Evolutionary conservation across 1,140 invertebrate genomes (phyloP).

Genomic region (Grapholita molesta): DNA sequence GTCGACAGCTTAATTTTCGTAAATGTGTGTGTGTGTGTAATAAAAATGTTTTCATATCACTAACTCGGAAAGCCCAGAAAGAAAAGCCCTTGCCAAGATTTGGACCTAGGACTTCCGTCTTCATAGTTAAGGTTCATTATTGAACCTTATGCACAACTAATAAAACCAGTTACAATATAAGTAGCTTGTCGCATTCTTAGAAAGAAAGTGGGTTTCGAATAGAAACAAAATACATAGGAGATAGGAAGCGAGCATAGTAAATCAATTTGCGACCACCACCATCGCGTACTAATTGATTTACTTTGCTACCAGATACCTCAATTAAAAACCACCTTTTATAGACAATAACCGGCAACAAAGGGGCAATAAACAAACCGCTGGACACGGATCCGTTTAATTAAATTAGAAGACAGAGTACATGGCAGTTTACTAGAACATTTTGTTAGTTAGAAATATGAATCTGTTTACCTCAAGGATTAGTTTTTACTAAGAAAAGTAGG

Average conservation of each 20-base stretch:
- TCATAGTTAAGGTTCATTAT: no score
- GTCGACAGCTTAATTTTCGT: no score
- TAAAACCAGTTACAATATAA: slow-evolving; percentile 27
- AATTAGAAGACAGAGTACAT: neutral
- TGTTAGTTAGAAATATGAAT: neutral
- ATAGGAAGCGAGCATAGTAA: slow-evolving; percentile 53
- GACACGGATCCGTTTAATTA: slow-evolving; percentile 10
- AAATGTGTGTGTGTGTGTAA: no score
- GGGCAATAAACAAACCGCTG: slow-evolving; percentile 12
- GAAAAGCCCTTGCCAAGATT: no score
- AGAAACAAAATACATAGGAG: slow-evolving; percentile 24
- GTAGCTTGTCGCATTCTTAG: neutral
- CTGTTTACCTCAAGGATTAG: neutral
- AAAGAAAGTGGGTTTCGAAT: neutral
- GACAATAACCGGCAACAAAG: slow-evolving; percentile 37
- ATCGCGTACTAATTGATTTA: slow-evolving; percentile 64
- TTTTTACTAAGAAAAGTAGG: neutral
- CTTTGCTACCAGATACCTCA: slow-evolving; percentile 65
- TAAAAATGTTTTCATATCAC: no score
- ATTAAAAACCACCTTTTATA: slow-evolving; percentile 63
- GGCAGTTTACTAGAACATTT: neutral
- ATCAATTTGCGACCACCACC: slow-evolving; percentile 54
- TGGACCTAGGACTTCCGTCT: no score
- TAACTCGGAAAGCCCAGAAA: no score
- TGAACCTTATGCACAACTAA: no score